Evolutionary conservation across 2,888 invertebrate genomes (phyloP).

Genomic region (Pilophorus perplexus): DNA sequence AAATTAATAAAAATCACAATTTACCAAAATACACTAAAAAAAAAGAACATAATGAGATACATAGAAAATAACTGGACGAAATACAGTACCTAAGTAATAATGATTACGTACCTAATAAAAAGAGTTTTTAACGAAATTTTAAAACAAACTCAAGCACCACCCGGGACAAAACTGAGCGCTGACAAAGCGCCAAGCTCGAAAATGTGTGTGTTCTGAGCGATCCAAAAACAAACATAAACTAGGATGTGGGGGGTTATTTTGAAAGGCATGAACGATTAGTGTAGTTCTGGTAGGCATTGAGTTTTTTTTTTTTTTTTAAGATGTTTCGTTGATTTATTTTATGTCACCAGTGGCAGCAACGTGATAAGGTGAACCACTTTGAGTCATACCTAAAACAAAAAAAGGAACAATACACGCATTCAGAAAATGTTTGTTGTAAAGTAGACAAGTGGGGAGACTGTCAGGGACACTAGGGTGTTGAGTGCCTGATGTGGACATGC

Average conservation of each 20-base stretch:
- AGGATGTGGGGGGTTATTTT: conserved; percentile 14
- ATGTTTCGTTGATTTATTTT: conserved; percentile 27
- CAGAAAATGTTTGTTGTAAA: too few relatives aligned
- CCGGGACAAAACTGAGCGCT: neutral
- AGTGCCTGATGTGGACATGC: too few relatives aligned
- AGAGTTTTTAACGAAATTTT: neutral
- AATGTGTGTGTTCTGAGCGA: neutral
- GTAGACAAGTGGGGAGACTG: too few relatives aligned
- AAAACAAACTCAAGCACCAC: neutral
- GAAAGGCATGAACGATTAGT: conserved; percentile 28
- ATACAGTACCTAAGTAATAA: too few relatives aligned
- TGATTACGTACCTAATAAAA: neutral
- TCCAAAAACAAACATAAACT: neutral
- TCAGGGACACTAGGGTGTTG: too few relatives aligned
- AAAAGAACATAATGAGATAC: too few relatives aligned
- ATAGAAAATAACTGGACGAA: too few relatives aligned
- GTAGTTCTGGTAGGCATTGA: conserved; percentile 24
- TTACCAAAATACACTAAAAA: too few relatives aligned
- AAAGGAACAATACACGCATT: too few relatives aligned
- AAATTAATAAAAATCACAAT: too few relatives aligned
- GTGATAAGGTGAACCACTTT: conserved; percentile 48
- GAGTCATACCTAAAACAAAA: conserved; percentile 47
- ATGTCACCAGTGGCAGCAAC: conserved; percentile 36
- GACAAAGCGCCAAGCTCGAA: neutral
- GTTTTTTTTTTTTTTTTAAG: neutral